Evolutionary conservation across 2,888 invertebrate species (phyloP).

Genomic region (Gastracanthus pulcherrimus): DNA sequence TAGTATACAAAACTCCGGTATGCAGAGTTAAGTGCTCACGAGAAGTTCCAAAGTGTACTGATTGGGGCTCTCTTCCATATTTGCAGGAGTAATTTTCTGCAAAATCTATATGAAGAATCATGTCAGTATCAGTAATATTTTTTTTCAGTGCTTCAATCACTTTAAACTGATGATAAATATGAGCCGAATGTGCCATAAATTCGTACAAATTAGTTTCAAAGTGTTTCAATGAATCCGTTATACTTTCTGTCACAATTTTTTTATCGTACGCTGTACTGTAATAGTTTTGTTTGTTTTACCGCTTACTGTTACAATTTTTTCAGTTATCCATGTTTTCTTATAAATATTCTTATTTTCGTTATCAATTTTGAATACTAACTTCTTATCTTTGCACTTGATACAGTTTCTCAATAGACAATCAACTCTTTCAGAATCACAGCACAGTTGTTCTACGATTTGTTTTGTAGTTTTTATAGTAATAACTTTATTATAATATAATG

Average conservation of each 20-base stretch:
- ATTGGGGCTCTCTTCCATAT: conserved; percentile 12
- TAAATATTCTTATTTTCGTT: neutral
- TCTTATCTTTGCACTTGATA: neutral
- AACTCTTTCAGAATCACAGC: neutral
- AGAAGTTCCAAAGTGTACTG: conserved; percentile 28
- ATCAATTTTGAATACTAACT: neutral
- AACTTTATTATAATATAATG: neutral
- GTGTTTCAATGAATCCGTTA: neutral
- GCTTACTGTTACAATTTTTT: conserved; percentile 11
- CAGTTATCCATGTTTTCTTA: conserved; percentile 3
- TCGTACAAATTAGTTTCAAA: too few relatives aligned
- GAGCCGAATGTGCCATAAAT: too few relatives aligned
- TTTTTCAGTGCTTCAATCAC: conserved; percentile 7
- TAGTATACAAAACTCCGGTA: conserved; percentile 24
- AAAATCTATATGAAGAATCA: conserved; percentile 34
- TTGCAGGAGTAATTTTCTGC: conserved; percentile 21
- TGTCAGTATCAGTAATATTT: neutral
- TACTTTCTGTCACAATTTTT: conserved; percentile 10
- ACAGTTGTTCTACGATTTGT: neutral
- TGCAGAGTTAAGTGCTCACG: conserved; percentile 29
- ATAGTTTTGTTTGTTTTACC: conserved; percentile 22
- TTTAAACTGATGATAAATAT: too few relatives aligned
- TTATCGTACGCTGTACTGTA: conserved; percentile 5
- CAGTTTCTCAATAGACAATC: conserved; percentile 9
- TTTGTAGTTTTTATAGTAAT: neutral